Base-by-base conservation (phyloP, 2,888 invertebrate species). In the Thereva nobilitata region DNA sequence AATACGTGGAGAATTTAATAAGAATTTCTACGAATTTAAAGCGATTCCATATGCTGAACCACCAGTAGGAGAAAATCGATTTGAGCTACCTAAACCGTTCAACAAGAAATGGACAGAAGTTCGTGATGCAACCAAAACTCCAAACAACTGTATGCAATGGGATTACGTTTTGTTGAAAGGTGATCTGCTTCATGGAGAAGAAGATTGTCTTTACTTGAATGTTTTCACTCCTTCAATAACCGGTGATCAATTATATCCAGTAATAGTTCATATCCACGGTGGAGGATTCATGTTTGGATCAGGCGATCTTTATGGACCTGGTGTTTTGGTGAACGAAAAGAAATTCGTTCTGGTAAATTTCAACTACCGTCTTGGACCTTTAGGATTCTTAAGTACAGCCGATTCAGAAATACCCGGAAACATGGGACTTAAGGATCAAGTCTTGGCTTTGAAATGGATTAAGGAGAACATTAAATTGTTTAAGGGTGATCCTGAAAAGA, bases 341-440 rank as follows among this genome's bases (percentile, higher is more conserved):
- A 85, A 89, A 70, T 49, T 49, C 35, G 8, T 34, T 34, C 50
- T 35, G 23, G 23, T 23, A 23, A 23, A 23, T 23, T 2, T 23
- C 2, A 23, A 89, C 90, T 0, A 89, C 87, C 23, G 23, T 23
- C 23, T 23, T 23, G 23, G 23, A 23, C 23, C 23, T 23, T 23
- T 23, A 23, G 23, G 23, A 23, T 23, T 23, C 23, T 23, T 23
- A 23, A 23, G 23, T 23, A 23, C 23, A 23, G 23, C 1, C 54
- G 89, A 90, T 72, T 84, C 85, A 4, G 75, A 83, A 1, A 82
- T 87, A 0, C 87, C 90, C 0, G 90, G 91, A 6, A 91, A 90
- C 76, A 85, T 84, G 73, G 90, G 90, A 0, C 75, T 90, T 23
- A 90, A 88, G 75, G 91, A 91, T 80, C 90, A 90, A 80, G 82